Evolutionary conservation across 2,113 vertebrate genomes (phyloP), one percentile per base, ranked within the genome.

Genomic region (Neolamprologus brichardi): DNA sequence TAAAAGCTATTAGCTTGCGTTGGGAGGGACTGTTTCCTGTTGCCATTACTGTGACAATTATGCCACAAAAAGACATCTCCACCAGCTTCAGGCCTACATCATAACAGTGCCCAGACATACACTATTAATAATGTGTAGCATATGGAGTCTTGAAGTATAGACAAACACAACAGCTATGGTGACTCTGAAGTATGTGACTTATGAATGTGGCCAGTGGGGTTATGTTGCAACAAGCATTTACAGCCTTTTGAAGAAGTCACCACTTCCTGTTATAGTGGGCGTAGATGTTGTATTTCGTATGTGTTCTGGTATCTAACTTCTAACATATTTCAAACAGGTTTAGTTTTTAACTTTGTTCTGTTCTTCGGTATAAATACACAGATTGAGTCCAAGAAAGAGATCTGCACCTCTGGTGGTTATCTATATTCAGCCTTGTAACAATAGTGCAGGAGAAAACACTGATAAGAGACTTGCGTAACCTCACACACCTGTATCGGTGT

Each of bases 171-270:
- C 77, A 30, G 83, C 81, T 17, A 4, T 79, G 83, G 82, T 34
- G 12, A 87, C 79, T 89, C 39, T 72, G 51, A 64, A n/a, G 18
- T 46, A 28, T 79, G 58, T 91, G 15, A 91, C 91, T 87, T 87
- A 91, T 93, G 54, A 14, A 93, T 84, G 46, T 20, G 11, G 20
- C 18, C 14, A 41, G 9, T 18, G 49, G 23, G 46, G 83, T 84
- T 84, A 88, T 75, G 84, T 83, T 90, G 83, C 67, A n/a, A 81
- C 23, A 75, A 72, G 72, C 84, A 81, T 81, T 87, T 70, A 91
- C 25, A 51, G 20, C 60, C 30, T 32, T 23, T 79, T 15, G 12
- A 32, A 52, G 23, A 88, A 77, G 72, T 34, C 64, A 54, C 51
- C 14, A 53, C 78, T 92, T 91, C 88, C 87, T 88, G 70, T 89